Base-by-base conservation (phyloP, 2,113 vertebrate species). In the Saguinus imperator region DNA sequence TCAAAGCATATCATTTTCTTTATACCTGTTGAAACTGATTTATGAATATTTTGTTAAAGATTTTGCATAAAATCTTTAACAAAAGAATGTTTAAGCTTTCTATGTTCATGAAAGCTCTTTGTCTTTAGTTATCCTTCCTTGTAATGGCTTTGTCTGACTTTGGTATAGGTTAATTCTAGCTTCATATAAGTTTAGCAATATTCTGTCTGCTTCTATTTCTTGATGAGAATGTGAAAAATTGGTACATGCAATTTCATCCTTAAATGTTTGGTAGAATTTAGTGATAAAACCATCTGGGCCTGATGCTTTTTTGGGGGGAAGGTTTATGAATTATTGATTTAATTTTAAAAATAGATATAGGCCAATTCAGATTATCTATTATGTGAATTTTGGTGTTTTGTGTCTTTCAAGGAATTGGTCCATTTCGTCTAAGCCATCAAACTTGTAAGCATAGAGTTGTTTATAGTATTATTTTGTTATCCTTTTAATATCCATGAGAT, bases 261-360 rank as follows among this genome's bases (percentile, higher is more conserved):
- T 87, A 70, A 93, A 72, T 83, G 3, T 72, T 89, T 96, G 43
- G n/a, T 70, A 87, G 43, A 75, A 50, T 43, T 73, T 55, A 95
- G 6, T 23, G 21, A 21, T 73, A 21, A 79, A 91, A 50, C 37
- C n/a, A 17, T 81, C n/a, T 87, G 89, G 58, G 37, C 20, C 32
- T 58, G 35, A 40, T 58, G 20, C 55, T 64, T 50, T 87, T 45
- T 37, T 43, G 13, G 3, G 27, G 16, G 3, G 27, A 8, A 64
- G 35, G 2, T 2, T 91, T 95, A 64, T 73, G 12, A 95, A 73
- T 64, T 92, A 76, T 58, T 68, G 32, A 66, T 89, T 84, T 12
- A 77, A 32, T 88, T 93, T 58, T 77, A 18, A 10, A 75, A 83
- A 50, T 84, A 43, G 18, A 17, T 84, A 61, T 43, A 89, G 40